These are phyloP conservation scores for Dallia pectoralis DNA, from an alignment of 2,797 vertebrate species.

Conservation along the genomic window DNA sequence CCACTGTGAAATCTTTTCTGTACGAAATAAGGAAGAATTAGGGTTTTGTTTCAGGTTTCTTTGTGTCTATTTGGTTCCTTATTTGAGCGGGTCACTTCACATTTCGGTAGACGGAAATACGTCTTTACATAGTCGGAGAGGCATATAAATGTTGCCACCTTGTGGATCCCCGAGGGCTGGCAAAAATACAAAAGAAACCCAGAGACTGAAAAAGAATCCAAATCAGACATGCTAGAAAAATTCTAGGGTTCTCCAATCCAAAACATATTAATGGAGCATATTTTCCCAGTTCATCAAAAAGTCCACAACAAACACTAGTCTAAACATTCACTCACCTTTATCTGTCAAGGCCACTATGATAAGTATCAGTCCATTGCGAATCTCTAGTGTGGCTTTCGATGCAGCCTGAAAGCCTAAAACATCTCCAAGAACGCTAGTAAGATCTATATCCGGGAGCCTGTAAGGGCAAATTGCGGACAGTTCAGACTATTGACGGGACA, in stretches of 20 bases:
- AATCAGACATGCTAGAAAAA: neutral
- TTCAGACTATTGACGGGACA: conserved; percentile 55
- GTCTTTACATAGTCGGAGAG: conserved; percentile 49
- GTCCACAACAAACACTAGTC: conserved; percentile 23
- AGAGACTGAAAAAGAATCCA: conserved; percentile 1
- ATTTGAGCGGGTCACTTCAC: conserved; percentile 51
- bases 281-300: neutral
- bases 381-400: conserved; percentile 63
- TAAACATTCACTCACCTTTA: conserved; percentile 29
- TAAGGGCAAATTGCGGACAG: conserved; percentile 67
- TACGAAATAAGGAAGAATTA: neutral
- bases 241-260: neutral
- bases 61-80: conserved; percentile 3
- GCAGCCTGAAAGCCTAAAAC: conserved; percentile 67
- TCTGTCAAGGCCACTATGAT: conserved; percentile 48
- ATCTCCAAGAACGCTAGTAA: conserved; percentile 63
- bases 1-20: neutral
- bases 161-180: conserved; percentile 63
- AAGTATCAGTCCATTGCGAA: conserved; percentile 55
- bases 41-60: too few relatives aligned
- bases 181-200: conserved; percentile 42
- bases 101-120: conserved; percentile 40
- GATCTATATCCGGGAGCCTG: conserved; percentile 69
- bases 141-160: conserved; percentile 76
- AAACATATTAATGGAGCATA: conserved; percentile 18